Base-by-base conservation (phyloP, 2,888 invertebrate genomes). In the Conus canariensis region DNA sequence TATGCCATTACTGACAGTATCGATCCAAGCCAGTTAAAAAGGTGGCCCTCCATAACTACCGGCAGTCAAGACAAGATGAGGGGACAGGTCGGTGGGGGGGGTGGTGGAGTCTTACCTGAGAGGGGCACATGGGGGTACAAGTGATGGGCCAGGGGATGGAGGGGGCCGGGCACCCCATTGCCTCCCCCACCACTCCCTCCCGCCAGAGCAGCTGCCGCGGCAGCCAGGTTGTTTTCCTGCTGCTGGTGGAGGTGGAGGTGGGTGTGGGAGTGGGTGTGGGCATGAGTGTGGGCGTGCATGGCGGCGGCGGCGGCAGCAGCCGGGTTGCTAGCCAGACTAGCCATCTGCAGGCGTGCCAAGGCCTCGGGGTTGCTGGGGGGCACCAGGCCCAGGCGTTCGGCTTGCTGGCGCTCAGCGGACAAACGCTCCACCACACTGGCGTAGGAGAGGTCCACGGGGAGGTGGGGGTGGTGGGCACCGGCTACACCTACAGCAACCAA, bases 291-390 rank as follows among this genome's bases (percentile, higher is more conserved):
- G n/a, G 92, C 89, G 88, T 91, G 91, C 30, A 89, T 89, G 80
- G 90, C 89, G 67, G 91, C 91, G 16, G 94, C 93, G 6, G 93
- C 93, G 2, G 93, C 93, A 10, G 93, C 92, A 14, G 93, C 93
- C n/a, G 92, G 90, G 14, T 92, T 89, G 64, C 92, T 92, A 12
- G 92, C 91, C 93, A 98, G 98, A 96, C 98, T 98, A 94, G 98
- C 98, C 98, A 99, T 98, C 97, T 98, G 98, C 96, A 99, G 97
- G 94, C 98, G 98, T 93, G 97, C 98, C 98, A 99, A 98, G 92
- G 98, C 98, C 97, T 99, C 98, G 93, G 98, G 93, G 92, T 98
- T 98, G 95, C 98, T 97, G 92, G 98, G 98, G 16, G 85, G 89
- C 4, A 98, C 98, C 93, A 98, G 92, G 92, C 98, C 98, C 93